A percentile compares a stretch with the other conserved stretches of the same genome.
phyloP scores from a whole-genome alignment of 2,113 vertebrate species.

The Grammomys surdaster region DNA sequence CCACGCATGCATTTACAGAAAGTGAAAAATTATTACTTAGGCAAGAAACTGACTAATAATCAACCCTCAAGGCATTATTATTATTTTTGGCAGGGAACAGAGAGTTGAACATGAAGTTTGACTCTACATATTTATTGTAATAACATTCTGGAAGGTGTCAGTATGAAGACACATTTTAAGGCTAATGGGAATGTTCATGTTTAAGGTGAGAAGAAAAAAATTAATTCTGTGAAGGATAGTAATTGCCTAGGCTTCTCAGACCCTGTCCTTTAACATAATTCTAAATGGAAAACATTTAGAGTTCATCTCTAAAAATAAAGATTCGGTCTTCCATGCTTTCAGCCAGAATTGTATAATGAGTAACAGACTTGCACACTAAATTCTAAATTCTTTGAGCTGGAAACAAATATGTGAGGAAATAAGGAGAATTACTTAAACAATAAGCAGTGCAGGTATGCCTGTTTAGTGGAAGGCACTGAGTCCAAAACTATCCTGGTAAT shows the following conservation, averaged over 20 bases:
- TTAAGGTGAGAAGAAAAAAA: neutral
- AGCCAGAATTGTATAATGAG: neutral
- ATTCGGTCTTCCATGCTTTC: neutral
- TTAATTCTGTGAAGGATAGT: neutral
- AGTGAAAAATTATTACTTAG: constrained; percentile 66
- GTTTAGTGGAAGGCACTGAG: neutral
- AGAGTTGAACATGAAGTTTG: constrained; percentile 80
- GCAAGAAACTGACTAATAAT: constrained; percentile 74
- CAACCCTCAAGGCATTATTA: constrained; percentile 72
- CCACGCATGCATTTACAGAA: neutral
- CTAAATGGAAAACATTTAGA: neutral
- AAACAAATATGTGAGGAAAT: neutral
- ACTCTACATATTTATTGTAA: constrained; percentile 74
- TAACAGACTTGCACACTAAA: neutral
- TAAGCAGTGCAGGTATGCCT: neutral
- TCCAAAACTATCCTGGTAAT: no score
- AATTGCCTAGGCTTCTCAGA: neutral
- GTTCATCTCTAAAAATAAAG: neutral
- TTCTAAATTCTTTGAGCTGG: neutral
- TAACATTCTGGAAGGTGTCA: constrained; percentile 67
- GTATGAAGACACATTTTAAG: neutral
- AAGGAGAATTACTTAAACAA: neutral
- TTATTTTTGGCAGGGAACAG: constrained; percentile 72
- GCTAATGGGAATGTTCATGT: constrained; percentile 70
- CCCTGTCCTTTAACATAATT: neutral